Evolutionary conservation across 2,888 invertebrate genomes (phyloP).

Genomic region (Scelioninae gen. 1): DNA sequence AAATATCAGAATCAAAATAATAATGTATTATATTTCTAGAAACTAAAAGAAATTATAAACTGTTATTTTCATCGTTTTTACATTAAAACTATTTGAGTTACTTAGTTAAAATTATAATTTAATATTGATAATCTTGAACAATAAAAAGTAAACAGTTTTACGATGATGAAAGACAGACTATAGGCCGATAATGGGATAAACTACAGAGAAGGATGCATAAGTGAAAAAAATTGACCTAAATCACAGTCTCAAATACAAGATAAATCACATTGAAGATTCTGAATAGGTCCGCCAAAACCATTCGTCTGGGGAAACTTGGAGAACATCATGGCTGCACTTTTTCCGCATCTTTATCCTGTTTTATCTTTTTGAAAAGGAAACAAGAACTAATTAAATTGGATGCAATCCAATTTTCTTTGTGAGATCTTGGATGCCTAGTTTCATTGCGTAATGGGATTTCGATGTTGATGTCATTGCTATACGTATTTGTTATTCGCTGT

Average conservation of each 20-base stretch:
- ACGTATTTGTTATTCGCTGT: constrained; percentile 48
- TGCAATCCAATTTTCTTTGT: constrained; percentile 59
- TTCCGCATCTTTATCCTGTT: constrained; percentile 10
- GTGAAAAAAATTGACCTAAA: constrained; percentile 27
- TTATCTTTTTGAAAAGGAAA: constrained; percentile 40
- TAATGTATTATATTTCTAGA: no score
- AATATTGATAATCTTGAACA: neutral
- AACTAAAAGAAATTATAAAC: no score
- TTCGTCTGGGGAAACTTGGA: constrained; percentile 14
- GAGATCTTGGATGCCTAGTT: constrained; percentile 38
- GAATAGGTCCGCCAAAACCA: constrained; percentile 10
- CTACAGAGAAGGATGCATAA: constrained; percentile 3
- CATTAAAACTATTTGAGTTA: no score
- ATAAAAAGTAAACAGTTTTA: neutral
- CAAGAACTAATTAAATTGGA: constrained; percentile 59
- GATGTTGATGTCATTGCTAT: constrained; percentile 51
- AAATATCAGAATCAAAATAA: no score
- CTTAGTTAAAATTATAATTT: neutral
- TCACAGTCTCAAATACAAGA: constrained; percentile 27
- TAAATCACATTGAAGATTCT: constrained; percentile 29
- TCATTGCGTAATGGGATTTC: constrained; percentile 60
- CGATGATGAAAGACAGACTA: no score
- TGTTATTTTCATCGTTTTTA: no score
- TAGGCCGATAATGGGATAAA: neutral
- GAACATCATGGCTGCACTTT: constrained; percentile 15